A percentile compares a stretch with the other conserved stretches of the same genome.
Conservation (phyloP, 2,113 vertebrate species). For the Rhipidura dahli region DNA sequence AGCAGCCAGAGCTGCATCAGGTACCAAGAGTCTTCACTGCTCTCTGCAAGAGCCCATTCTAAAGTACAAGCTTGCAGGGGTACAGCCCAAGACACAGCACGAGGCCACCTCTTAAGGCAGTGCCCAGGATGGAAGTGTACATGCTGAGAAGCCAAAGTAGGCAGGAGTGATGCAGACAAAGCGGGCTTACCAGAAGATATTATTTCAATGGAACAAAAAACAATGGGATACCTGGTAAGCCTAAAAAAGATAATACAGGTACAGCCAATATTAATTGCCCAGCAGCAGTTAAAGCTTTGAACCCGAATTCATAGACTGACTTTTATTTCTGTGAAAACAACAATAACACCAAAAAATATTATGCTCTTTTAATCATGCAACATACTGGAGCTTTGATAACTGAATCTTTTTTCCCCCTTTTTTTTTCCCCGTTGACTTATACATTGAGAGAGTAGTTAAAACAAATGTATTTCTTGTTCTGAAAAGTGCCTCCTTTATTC, state of each 20-base stretch:
- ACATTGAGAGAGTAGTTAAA: background rate
- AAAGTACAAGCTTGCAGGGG: rapidly evolving
- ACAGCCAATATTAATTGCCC: background rate
- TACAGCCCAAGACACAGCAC: background rate
- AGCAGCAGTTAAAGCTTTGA: background rate
- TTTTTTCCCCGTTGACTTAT: background rate
- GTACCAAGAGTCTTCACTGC: background rate
- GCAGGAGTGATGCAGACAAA: background rate
- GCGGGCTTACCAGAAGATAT: background rate
- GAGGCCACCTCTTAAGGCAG: background rate
- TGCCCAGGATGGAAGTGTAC: background rate
- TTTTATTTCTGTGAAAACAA: conserved; percentile 4
- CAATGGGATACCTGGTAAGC: background rate
- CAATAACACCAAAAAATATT: background rate
- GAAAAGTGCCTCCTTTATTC: background rate
- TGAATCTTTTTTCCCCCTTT: background rate
- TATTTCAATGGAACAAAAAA: background rate
- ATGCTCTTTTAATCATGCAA: background rate
- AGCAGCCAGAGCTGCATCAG: background rate
- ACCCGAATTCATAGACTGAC: background rate
- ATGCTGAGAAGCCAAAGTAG: background rate
- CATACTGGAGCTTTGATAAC: background rate
- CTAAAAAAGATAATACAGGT: background rate
- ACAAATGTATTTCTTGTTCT: background rate
- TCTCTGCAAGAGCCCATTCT: background rate